Base-by-base conservation (phyloP, 2,888 invertebrate genomes). In the Rhyacophila evoluta region DNA sequence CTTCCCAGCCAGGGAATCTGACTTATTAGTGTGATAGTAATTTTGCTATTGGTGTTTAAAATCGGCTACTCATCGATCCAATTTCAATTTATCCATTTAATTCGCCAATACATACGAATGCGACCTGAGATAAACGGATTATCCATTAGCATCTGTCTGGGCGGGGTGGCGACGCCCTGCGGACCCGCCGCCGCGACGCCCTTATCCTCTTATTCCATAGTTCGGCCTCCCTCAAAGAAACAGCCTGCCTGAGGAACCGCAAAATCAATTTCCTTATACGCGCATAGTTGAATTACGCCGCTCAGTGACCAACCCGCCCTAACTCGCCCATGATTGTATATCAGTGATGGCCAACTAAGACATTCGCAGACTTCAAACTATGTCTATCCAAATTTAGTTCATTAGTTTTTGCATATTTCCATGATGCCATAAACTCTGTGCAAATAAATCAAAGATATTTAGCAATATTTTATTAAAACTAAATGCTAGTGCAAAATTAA, bases 191-290 rank as follows among this genome's bases (percentile, higher is more conserved):
- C 67, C 25, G 28, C 6, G 29, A 71, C 55, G 25, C 55, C 55
- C 25, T 25, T 55, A 55, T 55, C 55, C 55, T 55, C 55, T 55
- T 55, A 55, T 55, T 55, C 55, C 19, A 25, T 55, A 55, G 55
- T 55, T 72, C 55, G 2, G 29, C 29, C 29, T 33, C 78, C 81
- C 76, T 80, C 81, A 81, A 81, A 81, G 81, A 80, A 81, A 74
- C 72, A 33, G 15, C 69, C 75, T 80, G 80, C 73, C 78, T 79
- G 81, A 79, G 80, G 81, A 80, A 79, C 80, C 82, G 82, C 80
- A 79, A 82, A 82, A 82, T 82, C 82, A 82, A 82, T 82, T 81
- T 82, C 82, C 82, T 82, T 81, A 79, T 39, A 77, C 77, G 82
- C 71, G 72, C 82, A 79, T 81, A 82, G 82, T 81, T 79, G 72